phyloP scores from a whole-genome alignment of 1,140 invertebrate species.

The Hyles euphorbiae region DNA sequence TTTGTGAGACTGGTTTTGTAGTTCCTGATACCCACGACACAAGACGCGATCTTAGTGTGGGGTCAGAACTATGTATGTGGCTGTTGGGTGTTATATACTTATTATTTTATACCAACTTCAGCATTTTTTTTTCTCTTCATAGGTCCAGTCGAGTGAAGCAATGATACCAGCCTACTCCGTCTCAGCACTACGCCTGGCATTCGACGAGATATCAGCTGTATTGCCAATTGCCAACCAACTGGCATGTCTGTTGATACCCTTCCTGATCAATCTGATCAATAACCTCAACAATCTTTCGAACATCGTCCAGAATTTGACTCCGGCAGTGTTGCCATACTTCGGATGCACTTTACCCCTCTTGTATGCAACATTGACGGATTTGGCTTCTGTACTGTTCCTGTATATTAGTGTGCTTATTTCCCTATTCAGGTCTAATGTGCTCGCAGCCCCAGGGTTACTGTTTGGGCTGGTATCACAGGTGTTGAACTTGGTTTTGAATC shows the following conservation, averaged over 20 bases:
- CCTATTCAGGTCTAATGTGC: slow-evolving; percentile 55
- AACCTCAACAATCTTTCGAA: slow-evolving; percentile 63
- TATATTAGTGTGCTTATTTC: slow-evolving; percentile 64
- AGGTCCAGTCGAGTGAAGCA: slow-evolving; percentile 47
- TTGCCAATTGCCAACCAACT: slow-evolving; percentile 58
- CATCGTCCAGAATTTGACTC: slow-evolving; percentile 61
- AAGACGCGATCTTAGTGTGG: no score
- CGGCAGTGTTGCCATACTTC: slow-evolving; percentile 58
- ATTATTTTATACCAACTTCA: slow-evolving; percentile 4
- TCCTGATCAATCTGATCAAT: slow-evolving; percentile 60
- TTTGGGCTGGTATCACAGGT: slow-evolving; percentile 48
- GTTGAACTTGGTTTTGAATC: slow-evolving; percentile 47
- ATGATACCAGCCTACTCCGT: slow-evolving; percentile 67
- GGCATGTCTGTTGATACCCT: slow-evolving; percentile 52
- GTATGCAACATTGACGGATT: slow-evolving; percentile 58
- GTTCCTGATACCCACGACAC: no score
- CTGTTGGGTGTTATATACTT: no score
- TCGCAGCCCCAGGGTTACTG: slow-evolving; percentile 52
- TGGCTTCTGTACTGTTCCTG: slow-evolving; percentile 59
- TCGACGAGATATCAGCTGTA: slow-evolving; percentile 58
- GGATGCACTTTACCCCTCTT: slow-evolving; percentile 58
- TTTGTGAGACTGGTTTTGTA: no score
- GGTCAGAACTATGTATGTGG: no score
- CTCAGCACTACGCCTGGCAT: slow-evolving; percentile 49
- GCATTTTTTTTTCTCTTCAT: slow-evolving; percentile 24